These are phyloP conservation scores for Lagopus muta DNA, from an alignment of 2,113 vertebrate genomes.

Conservation along the genomic window DNA sequence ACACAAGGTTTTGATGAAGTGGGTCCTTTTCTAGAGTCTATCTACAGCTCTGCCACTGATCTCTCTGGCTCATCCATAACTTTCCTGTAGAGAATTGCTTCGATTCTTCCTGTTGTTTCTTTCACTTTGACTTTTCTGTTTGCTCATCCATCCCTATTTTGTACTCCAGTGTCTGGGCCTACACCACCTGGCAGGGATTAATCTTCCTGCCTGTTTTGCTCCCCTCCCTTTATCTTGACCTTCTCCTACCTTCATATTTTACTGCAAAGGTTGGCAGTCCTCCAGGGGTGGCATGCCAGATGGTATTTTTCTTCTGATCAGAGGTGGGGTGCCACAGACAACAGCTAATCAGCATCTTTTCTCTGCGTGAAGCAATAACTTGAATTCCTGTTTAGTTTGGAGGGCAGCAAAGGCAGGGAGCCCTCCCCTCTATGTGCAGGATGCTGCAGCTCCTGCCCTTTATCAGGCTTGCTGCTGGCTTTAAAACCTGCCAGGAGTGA, in stretches of 20 bases:
- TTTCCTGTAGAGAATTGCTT: not conserved
- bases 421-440: not conserved
- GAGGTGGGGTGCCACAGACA: slow-evolving; percentile 50
- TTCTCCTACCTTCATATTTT: slow-evolving; percentile 46
- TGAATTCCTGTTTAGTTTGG: slow-evolving; percentile 1
- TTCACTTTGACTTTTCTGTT: not conserved
- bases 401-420: slow-evolving; percentile 16
- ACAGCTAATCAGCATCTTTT: slow-evolving; percentile 59
- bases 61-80: not conserved
- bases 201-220: slow-evolving; percentile 5
- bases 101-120: not conserved
- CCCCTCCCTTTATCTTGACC: slow-evolving; percentile 51
- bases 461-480: not conserved
- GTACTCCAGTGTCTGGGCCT: slow-evolving; percentile 9
- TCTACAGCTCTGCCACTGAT: not conserved
- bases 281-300: slow-evolving; percentile 65
- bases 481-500: not conserved
- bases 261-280: slow-evolving; percentile 67
- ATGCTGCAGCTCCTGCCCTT: not conserved
- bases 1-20: not conserved
- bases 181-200: slow-evolving; percentile 35
- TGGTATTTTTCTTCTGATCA: slow-evolving; percentile 58
- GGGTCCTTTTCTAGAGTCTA: not conserved
- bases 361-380: slow-evolving; percentile 36
- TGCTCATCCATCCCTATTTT: slow-evolving; percentile 1